Percentiles rank a stretch among this genome's conserved stretches.
Conservation (phyloP, 2,888 invertebrate species). For the Mongoloraphidia duomilia region DNA sequence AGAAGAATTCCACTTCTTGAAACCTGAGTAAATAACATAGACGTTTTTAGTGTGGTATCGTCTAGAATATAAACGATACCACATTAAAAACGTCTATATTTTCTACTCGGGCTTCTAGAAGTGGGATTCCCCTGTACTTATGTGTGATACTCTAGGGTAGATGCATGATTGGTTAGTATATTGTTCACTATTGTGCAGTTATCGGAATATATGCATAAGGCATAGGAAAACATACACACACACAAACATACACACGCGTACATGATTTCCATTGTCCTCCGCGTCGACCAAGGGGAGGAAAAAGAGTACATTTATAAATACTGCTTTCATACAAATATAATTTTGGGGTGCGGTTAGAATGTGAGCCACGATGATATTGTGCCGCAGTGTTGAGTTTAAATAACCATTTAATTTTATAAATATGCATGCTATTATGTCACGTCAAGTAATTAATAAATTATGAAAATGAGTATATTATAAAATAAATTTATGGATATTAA, state of each 20-base stretch:
- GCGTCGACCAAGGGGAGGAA: neutral
- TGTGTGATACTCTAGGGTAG: neutral
- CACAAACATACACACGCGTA: neutral
- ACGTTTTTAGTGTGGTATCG: too few species aligned
- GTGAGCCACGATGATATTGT: neutral
- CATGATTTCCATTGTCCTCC: neutral
- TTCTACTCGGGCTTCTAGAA: too few species aligned
- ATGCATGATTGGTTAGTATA: conserved; percentile 1
- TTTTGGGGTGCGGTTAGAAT: neutral
- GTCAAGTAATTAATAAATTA: neutral
- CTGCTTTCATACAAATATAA: conserved; percentile 1
- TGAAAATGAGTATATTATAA: too few species aligned
- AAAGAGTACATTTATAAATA: neutral
- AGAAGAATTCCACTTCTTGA: too few species aligned
- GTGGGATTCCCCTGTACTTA: too few species aligned
- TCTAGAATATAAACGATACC: too few species aligned
- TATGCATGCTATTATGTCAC: conserved; percentile 19
- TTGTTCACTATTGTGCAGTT: neutral
- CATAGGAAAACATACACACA: neutral
- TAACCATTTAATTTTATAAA: conserved; percentile 18
- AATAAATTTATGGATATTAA: too few species aligned
- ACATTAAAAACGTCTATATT: too few species aligned
- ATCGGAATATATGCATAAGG: conserved; percentile 1
- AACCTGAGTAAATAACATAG: too few species aligned
- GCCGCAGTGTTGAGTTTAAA: conserved; percentile 12